Conservation (phyloP, 2,888 invertebrate species). For the Trachelus iudaicus region DNA sequence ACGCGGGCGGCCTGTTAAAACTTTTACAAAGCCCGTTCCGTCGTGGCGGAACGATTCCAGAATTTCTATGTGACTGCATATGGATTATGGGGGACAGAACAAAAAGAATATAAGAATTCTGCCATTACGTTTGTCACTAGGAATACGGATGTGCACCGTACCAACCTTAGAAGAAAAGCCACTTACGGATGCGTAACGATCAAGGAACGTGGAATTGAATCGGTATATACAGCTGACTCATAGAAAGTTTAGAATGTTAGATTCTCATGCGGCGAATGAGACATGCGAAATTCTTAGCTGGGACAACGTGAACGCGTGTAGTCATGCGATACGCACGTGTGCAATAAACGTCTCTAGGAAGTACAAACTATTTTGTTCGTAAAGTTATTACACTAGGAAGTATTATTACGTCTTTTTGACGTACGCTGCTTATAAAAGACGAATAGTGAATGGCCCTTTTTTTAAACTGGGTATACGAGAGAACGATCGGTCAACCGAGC, state of each 20-base stretch:
- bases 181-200: background rate
- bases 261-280: background rate
- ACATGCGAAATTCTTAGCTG: background rate
- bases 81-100: background rate
- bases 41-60: background rate
- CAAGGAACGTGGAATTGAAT: background rate
- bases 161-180: background rate
- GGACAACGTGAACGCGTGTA: background rate
- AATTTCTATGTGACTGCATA: background rate
- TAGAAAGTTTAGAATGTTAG: background rate
- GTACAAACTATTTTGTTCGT: background rate
- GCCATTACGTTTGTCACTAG: background rate
- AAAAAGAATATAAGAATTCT: background rate
- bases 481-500: slow-evolving; percentile 27
- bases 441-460: background rate
- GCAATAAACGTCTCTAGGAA: background rate
- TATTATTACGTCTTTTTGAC: background rate
- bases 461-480: background rate
- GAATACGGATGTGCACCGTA: background rate
- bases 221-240: background rate
- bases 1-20: background rate
- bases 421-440: background rate
- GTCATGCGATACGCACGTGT: background rate
- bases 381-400: background rate
- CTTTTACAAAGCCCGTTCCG: background rate